Percentiles rank a stretch among this genome's conserved stretches.
These are phyloP conservation scores for Linyphia triangularis DNA, from an alignment of 2,888 invertebrate species.

Conservation along the genomic window DNA sequence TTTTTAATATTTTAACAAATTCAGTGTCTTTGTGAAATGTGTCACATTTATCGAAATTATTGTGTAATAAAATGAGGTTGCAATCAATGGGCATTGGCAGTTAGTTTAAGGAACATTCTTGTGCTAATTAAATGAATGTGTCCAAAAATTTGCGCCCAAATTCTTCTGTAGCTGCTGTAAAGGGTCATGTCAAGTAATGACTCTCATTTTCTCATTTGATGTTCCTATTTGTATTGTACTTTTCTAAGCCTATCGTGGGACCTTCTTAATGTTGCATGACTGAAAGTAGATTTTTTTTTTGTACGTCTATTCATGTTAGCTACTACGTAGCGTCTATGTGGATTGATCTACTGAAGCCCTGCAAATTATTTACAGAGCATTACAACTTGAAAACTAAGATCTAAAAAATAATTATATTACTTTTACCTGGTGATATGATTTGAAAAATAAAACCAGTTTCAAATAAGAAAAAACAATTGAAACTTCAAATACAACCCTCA, in stretches of 20 bases:
- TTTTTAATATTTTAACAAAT: too few relatives aligned
- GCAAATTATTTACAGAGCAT: not conserved
- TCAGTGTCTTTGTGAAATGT: not conserved
- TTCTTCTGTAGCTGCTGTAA: not conserved
- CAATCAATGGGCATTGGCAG: not conserved
- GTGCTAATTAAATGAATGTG: not conserved
- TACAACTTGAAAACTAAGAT: not conserved
- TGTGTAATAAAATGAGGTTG: not conserved
- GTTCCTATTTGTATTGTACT: slow-evolving; percentile 50
- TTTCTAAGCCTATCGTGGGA: slow-evolving; percentile 26
- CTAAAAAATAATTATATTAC: too few relatives aligned
- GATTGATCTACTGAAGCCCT: not conserved
- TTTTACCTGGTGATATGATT: too few relatives aligned
- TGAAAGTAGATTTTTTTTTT: slow-evolving; percentile 25
- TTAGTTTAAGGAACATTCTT: not conserved
- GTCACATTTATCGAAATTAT: not conserved
- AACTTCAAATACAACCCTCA: too few relatives aligned
- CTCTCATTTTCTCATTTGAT: slow-evolving; percentile 22
- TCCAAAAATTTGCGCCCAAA: not conserved
- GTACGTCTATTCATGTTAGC: slow-evolving; percentile 41
- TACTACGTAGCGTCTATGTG: slow-evolving; percentile 34
- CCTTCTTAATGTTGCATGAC: slow-evolving; percentile 29
- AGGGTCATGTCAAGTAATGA: not conserved
- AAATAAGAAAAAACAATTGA: too few relatives aligned
- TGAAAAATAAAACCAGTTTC: too few relatives aligned